Base-by-base conservation (phyloP, 2,113 vertebrate genomes). In the Pseudonaja textilis region DNA sequence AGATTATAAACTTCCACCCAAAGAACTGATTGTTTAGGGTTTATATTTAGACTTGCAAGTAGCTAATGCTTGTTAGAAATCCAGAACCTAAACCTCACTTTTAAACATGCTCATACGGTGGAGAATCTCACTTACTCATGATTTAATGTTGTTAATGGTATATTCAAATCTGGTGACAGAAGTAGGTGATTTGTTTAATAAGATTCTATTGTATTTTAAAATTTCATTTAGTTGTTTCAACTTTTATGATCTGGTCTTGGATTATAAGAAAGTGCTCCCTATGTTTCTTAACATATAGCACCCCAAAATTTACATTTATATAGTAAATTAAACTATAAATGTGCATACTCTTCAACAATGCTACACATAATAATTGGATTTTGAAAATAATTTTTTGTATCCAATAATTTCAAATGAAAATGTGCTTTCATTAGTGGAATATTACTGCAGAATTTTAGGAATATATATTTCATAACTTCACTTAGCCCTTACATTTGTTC, bases 401-500 rank as follows among this genome's bases (percentile, higher is more conserved):
- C 39, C 81, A 90, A 69, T 45, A 39, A 87, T 56, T 45, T 86
- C 22, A 86, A 50, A 92, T 89, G 54, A 5, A 94, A 9, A 2
- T 23, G 69, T 29, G 34, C 26, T 16, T 34, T 69, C 18, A 92
- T 39, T 50, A 88, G 29, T 89, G 89, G 94, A 94, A 92, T 7
- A 91, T 85, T 25, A 86, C 42, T 61, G 61, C 45, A 85, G 0
- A 93, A 90, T 91, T 81, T 89, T 91, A 22, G 50, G 69, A 87
- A 85, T 92, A 61, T 23, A 64, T 23, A 90, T 88, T 52, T 92
- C 52, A 61, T 14, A 25, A 90, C 89, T 95, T 91, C 54, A 47
- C 56, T 22, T 69, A 94, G 87, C 88, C 94, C 94, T 42, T 93
- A 4, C 45, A 88, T 45, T 91, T 88, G 74, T n/a, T 94, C 14